phyloP scores from a whole-genome alignment of 2,797 vertebrate species.

The Cryptoblepharus egeriae region DNA sequence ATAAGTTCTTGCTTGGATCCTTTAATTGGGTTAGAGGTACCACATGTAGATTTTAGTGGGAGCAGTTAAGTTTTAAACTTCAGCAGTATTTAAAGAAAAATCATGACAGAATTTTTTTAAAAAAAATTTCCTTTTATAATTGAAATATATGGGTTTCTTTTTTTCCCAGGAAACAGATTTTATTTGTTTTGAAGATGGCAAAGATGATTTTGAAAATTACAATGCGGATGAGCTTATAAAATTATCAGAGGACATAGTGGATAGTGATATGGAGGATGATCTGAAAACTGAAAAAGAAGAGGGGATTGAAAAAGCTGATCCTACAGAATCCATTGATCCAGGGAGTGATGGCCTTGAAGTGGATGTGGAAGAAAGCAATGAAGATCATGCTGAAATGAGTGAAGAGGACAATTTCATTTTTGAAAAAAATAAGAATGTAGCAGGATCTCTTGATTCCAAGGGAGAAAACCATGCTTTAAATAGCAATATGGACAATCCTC shows the following conservation, averaged over 20 bases:
- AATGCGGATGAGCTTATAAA: conserved; percentile 86
- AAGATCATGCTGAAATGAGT: conserved; percentile 9
- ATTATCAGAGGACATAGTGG: conserved; percentile 51
- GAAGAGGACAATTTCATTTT: conserved; percentile 29
- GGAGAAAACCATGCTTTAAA: conserved; percentile 21
- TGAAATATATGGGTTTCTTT: conserved; percentile 28
- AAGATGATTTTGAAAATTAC: conserved; percentile 89
- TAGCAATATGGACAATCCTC: conserved; percentile 52
- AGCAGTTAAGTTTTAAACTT: not conserved
- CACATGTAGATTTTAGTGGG: not conserved
- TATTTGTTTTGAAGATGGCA: conserved; percentile 92
- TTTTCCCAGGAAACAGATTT: conserved; percentile 94
- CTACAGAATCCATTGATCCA: conserved; percentile 27
- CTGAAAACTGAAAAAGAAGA: conserved; percentile 36
- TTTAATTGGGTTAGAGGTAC: not conserved
- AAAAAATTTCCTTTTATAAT: not conserved
- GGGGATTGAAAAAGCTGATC: conserved; percentile 26
- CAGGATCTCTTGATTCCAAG: conserved; percentile 25
- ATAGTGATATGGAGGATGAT: conserved; percentile 28
- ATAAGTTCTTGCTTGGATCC: not conserved
- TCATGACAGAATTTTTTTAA: not conserved
- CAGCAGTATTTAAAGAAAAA: not conserved
- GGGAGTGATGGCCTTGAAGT: conserved; percentile 18
- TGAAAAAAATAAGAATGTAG: conserved; percentile 52
- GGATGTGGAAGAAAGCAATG: conserved; percentile 13